phyloP scores from a whole-genome alignment of 2,888 invertebrate species.

The Palloptera scutellata region DNA sequence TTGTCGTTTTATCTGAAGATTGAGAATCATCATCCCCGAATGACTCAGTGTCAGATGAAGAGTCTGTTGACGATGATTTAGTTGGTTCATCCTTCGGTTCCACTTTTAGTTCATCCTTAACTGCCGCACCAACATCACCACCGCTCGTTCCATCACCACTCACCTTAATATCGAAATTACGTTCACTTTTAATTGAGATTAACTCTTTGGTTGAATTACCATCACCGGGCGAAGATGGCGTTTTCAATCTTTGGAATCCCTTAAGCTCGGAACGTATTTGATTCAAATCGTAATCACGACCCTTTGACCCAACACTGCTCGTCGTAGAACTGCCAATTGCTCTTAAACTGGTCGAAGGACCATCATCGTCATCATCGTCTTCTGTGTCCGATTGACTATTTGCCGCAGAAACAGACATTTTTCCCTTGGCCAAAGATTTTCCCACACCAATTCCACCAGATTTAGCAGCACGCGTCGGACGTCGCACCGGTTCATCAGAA shows the following conservation, averaged over 20 bases:
- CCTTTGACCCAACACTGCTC: slow-evolving; percentile 61
- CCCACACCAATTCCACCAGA: slow-evolving; percentile 12
- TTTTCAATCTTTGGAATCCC: slow-evolving; percentile 74
- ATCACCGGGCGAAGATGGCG: slow-evolving; percentile 37
- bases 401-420: slow-evolving; percentile 46
- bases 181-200: slow-evolving; percentile 43
- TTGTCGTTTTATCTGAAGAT: slow-evolving; percentile 60
- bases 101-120: slow-evolving; percentile 35
- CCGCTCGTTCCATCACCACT: background rate
- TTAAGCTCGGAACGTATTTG: slow-evolving; percentile 86
- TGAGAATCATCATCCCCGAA: slow-evolving; percentile 63
- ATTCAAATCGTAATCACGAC: slow-evolving; percentile 83
- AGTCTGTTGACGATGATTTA: slow-evolving; percentile 56
- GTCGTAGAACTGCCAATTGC: slow-evolving; percentile 40
- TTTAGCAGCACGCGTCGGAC: slow-evolving; percentile 53
- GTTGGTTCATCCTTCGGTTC: slow-evolving; percentile 45
- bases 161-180: slow-evolving; percentile 37
- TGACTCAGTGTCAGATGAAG: slow-evolving; percentile 62
- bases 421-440: slow-evolving; percentile 42
- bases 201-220: slow-evolving; percentile 24
- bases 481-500: slow-evolving; percentile 65
- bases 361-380: slow-evolving; percentile 58
- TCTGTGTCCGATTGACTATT: slow-evolving; percentile 69
- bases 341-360: slow-evolving; percentile 55
- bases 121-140: background rate